Evolutionary conservation across 2,888 invertebrate species (phyloP), one percentile per base, ranked within the genome.

Genomic region (Leptinotarsa rubiginosa): DNA sequence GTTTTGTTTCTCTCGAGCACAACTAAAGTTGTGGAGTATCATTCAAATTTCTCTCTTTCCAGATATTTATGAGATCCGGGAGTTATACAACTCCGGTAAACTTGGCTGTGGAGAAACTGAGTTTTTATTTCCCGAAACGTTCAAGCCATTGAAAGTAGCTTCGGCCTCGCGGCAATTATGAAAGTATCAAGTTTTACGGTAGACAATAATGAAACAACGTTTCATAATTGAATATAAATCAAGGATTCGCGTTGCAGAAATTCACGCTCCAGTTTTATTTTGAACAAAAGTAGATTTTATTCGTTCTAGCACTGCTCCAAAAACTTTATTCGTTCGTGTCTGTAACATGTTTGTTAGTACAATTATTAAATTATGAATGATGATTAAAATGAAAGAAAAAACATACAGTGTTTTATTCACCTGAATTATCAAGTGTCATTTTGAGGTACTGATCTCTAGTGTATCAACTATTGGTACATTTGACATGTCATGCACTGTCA

Each of bases 1-100:
- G 4, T 62, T 18, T 62, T 62, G 62, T 62, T 62, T 41, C 62
- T 62, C 13, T 41, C 41, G 41, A 41, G 41, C 41, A 62, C 62
- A 25, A 25, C 18, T 62, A 31, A 41, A 62, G 5, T n/a, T 25
- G 62, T 41, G n/a, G 15, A 31, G 62, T 25, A 62, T 31, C n/a
- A 62, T 62, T 62, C 4, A 41, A 62, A 25, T 62, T 62, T 41
- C 62, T 62, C n/a, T 41, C 62, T 31, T 62, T 62, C 31, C 25
- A 62, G 62, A 31, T 62, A 62, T 62, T 62, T 62, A 62, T 62
- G 62, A 62, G 41, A 12, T n/a, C n/a, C 5, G 31, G 31, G 62
- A 62, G n/a, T 62, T 62, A 62, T 62, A 16, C 31, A 13, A n/a
- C 41, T 62, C 18, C 20, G 41, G 31, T 13, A 62, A 62, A 62